phyloP scores from a whole-genome alignment of 2,888 invertebrate species.

The Congeria kusceri region DNA sequence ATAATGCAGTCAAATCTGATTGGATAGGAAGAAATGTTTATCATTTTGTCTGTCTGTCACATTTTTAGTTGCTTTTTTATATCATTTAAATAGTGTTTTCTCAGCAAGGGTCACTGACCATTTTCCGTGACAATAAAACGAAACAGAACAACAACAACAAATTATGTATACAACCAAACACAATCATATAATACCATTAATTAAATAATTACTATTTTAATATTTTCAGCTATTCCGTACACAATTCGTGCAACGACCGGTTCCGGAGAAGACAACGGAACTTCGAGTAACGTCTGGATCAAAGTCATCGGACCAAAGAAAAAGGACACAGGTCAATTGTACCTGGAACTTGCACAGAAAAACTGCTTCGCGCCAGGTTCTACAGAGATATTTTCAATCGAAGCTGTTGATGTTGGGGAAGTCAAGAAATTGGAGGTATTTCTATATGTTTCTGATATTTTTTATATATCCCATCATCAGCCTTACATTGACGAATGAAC shows the following conservation, averaged over 20 bases:
- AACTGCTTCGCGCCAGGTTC: constrained; percentile 82
- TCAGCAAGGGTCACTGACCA: too few species aligned
- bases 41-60: too few species aligned
- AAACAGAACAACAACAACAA: too few species aligned
- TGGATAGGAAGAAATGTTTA: too few species aligned
- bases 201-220: background rate
- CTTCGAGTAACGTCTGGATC: constrained; percentile 83
- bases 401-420: constrained; percentile 83
- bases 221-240: constrained; percentile 83
- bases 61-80: too few species aligned
- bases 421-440: constrained; percentile 83
- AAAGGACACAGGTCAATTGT: constrained; percentile 79
- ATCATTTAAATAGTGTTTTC: too few species aligned
- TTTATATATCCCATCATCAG: too few species aligned
- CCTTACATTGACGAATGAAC: too few species aligned
- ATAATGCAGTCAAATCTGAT: too few species aligned
- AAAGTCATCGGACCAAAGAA: constrained; percentile 79
- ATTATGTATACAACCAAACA: too few species aligned
- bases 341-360: constrained; percentile 82
- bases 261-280: constrained; percentile 83
- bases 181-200: too few species aligned
- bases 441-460: background rate
- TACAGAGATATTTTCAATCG: constrained; percentile 84
- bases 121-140: too few species aligned
- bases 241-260: constrained; percentile 83